Evolutionary conservation across 2,888 invertebrate species (phyloP), one percentile per base, ranked within the genome.

Genomic region (Prionchulus punctatus): DNA sequence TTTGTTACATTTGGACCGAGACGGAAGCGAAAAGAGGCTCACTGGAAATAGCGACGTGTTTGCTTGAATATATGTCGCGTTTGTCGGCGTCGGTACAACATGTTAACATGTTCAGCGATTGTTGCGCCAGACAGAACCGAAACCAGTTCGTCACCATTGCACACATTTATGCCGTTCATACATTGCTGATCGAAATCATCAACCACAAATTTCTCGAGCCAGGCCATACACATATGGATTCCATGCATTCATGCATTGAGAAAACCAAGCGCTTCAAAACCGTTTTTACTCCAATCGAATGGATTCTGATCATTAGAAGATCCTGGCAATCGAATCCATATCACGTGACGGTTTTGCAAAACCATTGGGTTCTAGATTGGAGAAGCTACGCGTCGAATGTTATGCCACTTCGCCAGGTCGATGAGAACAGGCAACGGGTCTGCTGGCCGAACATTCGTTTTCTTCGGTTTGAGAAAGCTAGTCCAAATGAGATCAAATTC

Each of bases 151-250:
- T 49, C 28, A 15, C 23, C 12, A 15, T 12, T 4, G 23, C 23
- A 12, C 12, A 28, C 7, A 28, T 49, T 4, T 15, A n/a, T 7
- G 26, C 12, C 4, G 50, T 49, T 26, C 27, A 49, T 15, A 4
- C 26, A 4, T 23, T 49, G 27, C 28, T 7, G 12, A 7, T 49
- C 12, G 30, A 49, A 28, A 7, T 28, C 30, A 28, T 49, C 7
- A 30, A 49, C 12, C 50, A 49, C 27, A 26, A 30, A 7, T 49
- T n/a, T 28, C 30, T 49, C 7, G 50, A 49, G 28, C 4, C 12
- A 4, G 50, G 50, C 4, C 50, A 49, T 49, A 49, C 50, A 15
- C 28, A 49, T 7, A 49, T 49, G 50, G 23, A 49, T 49, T 28
- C 28, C 27, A 49, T 49, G 50, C 50, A 49, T 28, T 26, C 30